phyloP scores from a whole-genome alignment of 2,113 vertebrate genomes.

The Ammodytes marinus region DNA sequence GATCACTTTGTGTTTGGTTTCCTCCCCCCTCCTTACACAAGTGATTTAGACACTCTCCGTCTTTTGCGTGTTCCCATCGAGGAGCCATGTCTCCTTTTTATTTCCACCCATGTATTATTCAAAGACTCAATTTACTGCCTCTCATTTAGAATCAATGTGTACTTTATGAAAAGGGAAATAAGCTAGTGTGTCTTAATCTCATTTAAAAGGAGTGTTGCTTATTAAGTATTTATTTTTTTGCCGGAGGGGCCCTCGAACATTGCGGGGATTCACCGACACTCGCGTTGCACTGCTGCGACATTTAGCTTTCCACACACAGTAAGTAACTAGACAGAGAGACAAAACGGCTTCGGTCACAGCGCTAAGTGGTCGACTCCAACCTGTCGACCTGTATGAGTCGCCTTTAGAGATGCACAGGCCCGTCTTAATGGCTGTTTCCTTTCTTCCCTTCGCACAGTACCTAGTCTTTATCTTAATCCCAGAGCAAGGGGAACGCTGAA shows the following conservation, averaged over 20 bases:
- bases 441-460: constrained; percentile 33
- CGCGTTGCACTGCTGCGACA: constrained; percentile 42
- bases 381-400: constrained; percentile 52
- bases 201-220: constrained; percentile 77
- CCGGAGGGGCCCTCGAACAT: constrained; percentile 60
- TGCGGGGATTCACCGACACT: not conserved
- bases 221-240: constrained; percentile 77
- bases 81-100: constrained; percentile 61
- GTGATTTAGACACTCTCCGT: constrained; percentile 60
- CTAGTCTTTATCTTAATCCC: constrained; percentile 58
- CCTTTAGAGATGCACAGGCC: constrained; percentile 52
- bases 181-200: constrained; percentile 79
- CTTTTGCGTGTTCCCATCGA: constrained; percentile 36
- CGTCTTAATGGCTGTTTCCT: constrained; percentile 54
- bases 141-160: constrained; percentile 80
- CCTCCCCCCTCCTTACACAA: constrained; percentile 14
- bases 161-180: constrained; percentile 76
- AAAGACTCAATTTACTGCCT: constrained; percentile 75
- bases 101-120: constrained; percentile 73
- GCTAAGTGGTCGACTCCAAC: constrained; percentile 61
- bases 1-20: constrained; percentile 52
- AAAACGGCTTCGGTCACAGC: constrained; percentile 53
- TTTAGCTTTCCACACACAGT: constrained; percentile 35
- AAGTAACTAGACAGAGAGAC: constrained; percentile 32
- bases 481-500: constrained; percentile 51